phyloP scores from a whole-genome alignment of 2,113 vertebrate genomes.

The Clarias batrachus region DNA sequence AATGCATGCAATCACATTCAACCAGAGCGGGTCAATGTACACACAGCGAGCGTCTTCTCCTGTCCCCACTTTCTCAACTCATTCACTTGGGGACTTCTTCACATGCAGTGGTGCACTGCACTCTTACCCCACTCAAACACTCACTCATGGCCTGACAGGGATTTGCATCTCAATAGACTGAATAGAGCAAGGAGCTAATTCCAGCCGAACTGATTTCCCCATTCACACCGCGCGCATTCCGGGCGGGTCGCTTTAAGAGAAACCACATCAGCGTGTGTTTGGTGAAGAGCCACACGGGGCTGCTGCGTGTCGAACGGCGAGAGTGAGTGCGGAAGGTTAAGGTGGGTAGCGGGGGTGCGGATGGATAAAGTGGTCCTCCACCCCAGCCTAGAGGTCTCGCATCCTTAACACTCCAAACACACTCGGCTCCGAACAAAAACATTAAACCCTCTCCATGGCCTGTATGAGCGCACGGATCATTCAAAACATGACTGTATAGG shows the following conservation, averaged over 20 bases:
- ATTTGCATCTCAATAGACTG: slow-evolving; percentile 26
- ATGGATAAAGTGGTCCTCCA: slow-evolving; percentile 63
- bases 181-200: slow-evolving; percentile 22
- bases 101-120: not conserved
- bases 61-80: no score
- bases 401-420: slow-evolving; percentile 59
- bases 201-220: slow-evolving; percentile 27
- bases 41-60: slow-evolving; percentile 1
- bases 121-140: not conserved
- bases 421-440: slow-evolving; percentile 55
- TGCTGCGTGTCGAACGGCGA: not conserved
- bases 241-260: not conserved
- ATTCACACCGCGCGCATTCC: not conserved
- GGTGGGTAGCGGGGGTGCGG: slow-evolving; percentile 16
- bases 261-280: slow-evolving; percentile 38
- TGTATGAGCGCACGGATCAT: slow-evolving; percentile 40
- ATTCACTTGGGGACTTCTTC: not conserved
- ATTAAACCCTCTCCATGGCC: slow-evolving; percentile 54
- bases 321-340: not conserved
- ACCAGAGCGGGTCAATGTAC: slow-evolving; percentile 34
- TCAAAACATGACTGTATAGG: slow-evolving; percentile 45
- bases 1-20: slow-evolving; percentile 56
- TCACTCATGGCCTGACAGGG: not conserved
- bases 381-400: slow-evolving; percentile 44
- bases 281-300: not conserved